Base-by-base conservation (phyloP, 1,140 invertebrate genomes). In the Pristionchus pacificus region DNA sequence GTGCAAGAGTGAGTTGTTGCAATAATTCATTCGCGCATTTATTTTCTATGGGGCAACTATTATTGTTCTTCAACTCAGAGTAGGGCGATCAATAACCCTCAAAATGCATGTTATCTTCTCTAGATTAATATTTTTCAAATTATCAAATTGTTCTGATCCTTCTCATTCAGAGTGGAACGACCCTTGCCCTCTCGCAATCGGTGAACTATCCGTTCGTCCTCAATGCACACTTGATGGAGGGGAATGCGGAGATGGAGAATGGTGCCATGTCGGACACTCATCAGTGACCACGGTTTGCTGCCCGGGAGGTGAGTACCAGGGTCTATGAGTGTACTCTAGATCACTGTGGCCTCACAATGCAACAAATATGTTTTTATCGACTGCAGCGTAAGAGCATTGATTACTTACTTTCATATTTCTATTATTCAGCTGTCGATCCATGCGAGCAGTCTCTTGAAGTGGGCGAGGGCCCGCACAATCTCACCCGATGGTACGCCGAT, bases 401-500 rank as follows among this genome's bases (percentile, higher is more conserved):
- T 25, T 28, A 72, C 32, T 24, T 19, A 57, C 24, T 19, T 19
- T 19, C 55, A 57, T 19, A 19, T 24, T 57, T 19, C 19, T 13
- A 70, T 77, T 72, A 32, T 79, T 79, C 75, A 29, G 32, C 77
- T 57, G 58, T 65, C 38, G 78, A 82, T 68, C 76, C 80, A 13
- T 82, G 80, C 29, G 82, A 77, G 31, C 74, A 77, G 32, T 75
- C 82, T 27, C 38, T 83, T 14, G 80, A 83, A 49, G 58, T 66
- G 13, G 81, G 81, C 25, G 66, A 79, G 58, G 81, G 81, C 30
- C 64, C 30, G 19, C 82, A 77, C 19, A 84, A 79, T 65, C 61
- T 83, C 2, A 84, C 82, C n/a, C 19, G 81, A 57, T 83, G 81
- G 81, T 84, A 84, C 69, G 77, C 76, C 10, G 82, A 82, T 67